A percentile compares a stretch with the other conserved stretches of the same genome.
phyloP scores from a whole-genome alignment of 2,113 vertebrate species.

The Hippocampus abdominalis region DNA sequence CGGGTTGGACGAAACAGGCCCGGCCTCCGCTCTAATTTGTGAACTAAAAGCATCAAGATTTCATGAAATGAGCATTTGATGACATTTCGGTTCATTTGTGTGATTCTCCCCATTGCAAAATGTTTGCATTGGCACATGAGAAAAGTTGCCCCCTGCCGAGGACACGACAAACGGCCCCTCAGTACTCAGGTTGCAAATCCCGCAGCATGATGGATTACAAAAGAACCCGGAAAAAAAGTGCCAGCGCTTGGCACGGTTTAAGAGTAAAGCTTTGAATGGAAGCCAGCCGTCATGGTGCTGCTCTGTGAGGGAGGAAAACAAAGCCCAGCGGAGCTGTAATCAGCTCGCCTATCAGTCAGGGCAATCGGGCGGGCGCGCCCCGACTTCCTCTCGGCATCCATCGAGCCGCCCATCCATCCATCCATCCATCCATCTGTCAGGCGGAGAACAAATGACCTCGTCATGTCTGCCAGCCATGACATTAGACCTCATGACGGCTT shows the following conservation, averaged over 20 bases:
- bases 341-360: conserved; percentile 58
- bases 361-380: conserved; percentile 48
- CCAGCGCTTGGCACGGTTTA: conserved; percentile 32
- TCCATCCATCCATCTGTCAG: conserved; percentile 43
- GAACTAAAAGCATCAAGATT: background rate
- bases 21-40: background rate
- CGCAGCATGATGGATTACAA: background rate
- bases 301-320: conserved; percentile 17
- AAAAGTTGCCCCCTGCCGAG: background rate
- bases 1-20: background rate
- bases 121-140: background rate
- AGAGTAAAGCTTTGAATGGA: background rate
- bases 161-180: background rate
- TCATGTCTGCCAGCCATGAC: conserved; percentile 26
- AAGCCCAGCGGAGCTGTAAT: conserved; percentile 28
- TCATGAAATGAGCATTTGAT: no score
- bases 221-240: background rate
- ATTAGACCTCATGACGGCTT: conserved; percentile 32
- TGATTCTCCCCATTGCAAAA: background rate
- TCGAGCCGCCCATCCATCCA: conserved; percentile 25
- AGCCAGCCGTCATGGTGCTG: conserved; percentile 29
- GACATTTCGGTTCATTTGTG: no score
- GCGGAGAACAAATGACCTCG: conserved; percentile 35
- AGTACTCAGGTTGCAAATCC: background rate
- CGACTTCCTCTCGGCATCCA: conserved; percentile 47